These are phyloP conservation scores for Setophaga coronata DNA, from an alignment of 2,113 vertebrate genomes.

Conservation along the genomic window DNA sequence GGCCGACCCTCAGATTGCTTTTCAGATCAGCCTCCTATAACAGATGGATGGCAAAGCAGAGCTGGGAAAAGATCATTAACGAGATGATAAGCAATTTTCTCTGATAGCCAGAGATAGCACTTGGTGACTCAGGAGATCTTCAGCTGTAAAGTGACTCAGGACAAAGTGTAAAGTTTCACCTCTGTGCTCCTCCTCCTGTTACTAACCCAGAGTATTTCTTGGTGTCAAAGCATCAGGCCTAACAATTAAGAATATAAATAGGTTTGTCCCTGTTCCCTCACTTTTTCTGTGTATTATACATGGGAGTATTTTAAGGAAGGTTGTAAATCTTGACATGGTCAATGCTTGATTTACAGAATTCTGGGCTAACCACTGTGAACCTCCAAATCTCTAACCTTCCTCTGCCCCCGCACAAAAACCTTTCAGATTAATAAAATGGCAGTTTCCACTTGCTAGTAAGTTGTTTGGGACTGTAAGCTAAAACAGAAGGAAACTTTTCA, in stretches of 20 bases:
- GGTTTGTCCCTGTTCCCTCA: neutral
- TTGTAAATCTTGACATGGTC: neutral
- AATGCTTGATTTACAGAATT: neutral
- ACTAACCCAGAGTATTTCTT: neutral
- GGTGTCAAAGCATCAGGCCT: neutral
- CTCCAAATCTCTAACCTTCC: neutral
- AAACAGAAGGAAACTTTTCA: neutral
- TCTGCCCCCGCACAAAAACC: neutral
- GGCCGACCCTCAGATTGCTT: rapidly evolving
- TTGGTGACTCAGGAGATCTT: neutral
- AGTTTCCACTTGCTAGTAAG: neutral
- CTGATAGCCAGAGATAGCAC: neutral
- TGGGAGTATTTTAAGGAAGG: neutral
- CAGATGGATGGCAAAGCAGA: neutral
- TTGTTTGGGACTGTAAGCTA: neutral
- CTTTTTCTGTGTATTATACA: neutral
- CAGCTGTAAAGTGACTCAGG: neutral
- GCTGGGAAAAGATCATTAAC: neutral
- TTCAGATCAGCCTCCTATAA: neutral
- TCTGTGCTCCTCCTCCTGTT: neutral
- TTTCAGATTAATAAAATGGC: neutral
- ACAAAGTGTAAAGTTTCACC: neutral
- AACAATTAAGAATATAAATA: neutral
- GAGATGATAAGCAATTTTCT: neutral
- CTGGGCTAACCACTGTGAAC: neutral